Evolutionary conservation across 2,888 invertebrate genomes (phyloP).

Genomic region (Sympetrum striolatum): DNA sequence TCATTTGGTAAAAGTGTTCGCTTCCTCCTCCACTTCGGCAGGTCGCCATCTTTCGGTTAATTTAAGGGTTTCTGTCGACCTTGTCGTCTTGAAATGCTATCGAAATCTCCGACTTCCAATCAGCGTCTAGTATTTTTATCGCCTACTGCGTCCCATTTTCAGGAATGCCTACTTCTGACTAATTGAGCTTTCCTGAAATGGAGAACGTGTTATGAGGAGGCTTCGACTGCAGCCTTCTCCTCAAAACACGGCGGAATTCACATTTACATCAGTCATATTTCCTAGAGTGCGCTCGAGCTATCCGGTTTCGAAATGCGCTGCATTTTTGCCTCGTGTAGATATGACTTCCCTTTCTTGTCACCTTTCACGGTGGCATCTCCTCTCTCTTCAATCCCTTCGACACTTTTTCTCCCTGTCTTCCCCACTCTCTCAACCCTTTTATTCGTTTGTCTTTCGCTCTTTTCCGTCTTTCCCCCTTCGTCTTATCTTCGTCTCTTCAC

Average conservation of each 20-base stretch:
- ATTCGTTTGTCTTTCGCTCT: no score
- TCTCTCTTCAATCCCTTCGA: not conserved
- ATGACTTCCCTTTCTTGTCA: not conserved
- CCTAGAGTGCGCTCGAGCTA: constrained; percentile 11
- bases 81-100: not conserved
- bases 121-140: not conserved
- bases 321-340: not conserved
- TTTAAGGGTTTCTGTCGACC: no score
- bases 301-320: constrained; percentile 8
- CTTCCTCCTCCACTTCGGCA: not conserved
- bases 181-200: not conserved
- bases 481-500: not conserved
- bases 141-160: not conserved
- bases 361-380: not conserved
- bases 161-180: not conserved
- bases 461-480: not conserved
- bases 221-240: not conserved
- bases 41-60: no score
- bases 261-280: not conserved
- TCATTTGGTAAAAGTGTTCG: not conserved
- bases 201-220: not conserved
- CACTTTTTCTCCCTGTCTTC: not conserved
- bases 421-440: not conserved
- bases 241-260: not conserved
- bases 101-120: not conserved